Percentiles rank a stretch among this genome's conserved stretches.
phyloP scores from a whole-genome alignment of 2,113 vertebrate species.

The Lasiurus cinereus region DNA sequence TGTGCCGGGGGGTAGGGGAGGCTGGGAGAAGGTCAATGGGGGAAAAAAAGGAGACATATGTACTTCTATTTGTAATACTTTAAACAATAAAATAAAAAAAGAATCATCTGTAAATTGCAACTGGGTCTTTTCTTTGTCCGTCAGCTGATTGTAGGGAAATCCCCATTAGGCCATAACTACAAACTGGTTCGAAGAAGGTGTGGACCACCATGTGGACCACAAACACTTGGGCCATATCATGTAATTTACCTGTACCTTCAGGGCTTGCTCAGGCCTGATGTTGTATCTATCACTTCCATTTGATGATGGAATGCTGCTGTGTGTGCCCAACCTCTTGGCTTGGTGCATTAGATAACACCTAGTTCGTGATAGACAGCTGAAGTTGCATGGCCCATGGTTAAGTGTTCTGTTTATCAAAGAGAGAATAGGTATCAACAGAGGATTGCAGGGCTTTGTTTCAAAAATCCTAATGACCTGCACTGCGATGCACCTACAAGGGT shows the following conservation, averaged over 20 bases:
- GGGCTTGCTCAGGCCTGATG: background rate
- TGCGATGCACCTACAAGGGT: background rate
- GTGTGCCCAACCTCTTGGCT: background rate
- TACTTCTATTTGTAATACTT: no score
- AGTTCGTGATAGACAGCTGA: background rate
- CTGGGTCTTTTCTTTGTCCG: background rate
- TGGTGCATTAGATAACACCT: background rate
- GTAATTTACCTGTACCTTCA: background rate
- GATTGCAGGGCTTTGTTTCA: background rate
- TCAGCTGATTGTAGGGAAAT: background rate
- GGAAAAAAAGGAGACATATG: no score
- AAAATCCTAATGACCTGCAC: background rate
- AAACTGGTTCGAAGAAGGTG: background rate
- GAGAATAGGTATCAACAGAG: background rate
- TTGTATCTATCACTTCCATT: background rate
- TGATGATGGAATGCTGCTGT: background rate
- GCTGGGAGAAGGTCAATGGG: no score
- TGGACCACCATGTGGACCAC: background rate
- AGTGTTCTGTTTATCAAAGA: background rate
- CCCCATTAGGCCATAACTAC: background rate
- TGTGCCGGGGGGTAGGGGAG: no score
- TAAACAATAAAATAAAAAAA: no score
- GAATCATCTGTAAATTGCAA: no score
- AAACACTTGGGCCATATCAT: background rate
- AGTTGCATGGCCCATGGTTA: background rate